These are phyloP conservation scores for Hyperoplus immaculatus DNA, from an alignment of 2,797 vertebrate species.

Conservation along the genomic window DNA sequence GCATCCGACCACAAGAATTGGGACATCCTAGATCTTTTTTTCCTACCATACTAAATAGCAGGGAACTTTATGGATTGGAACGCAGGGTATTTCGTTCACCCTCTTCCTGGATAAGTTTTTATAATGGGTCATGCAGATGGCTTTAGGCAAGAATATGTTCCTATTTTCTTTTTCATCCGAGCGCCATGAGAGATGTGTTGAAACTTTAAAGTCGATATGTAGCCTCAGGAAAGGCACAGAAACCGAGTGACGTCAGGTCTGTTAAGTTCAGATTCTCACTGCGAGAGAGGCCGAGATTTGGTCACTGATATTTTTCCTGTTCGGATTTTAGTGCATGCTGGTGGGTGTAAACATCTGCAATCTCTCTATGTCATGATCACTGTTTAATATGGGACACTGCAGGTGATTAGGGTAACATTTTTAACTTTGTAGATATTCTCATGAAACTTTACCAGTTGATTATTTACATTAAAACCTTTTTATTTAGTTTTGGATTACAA, in stretches of 20 bases:
- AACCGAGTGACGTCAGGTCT: constrained; percentile 70
- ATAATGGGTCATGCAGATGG: constrained; percentile 73
- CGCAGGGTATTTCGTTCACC: constrained; percentile 4
- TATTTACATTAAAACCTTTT: too few species aligned
- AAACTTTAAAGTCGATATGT: constrained; percentile 71
- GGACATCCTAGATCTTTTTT: too few species aligned
- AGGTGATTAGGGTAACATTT: too few species aligned
- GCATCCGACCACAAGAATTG: too few species aligned
- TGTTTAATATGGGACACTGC: too few species aligned
- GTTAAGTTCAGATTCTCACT: constrained; percentile 70
- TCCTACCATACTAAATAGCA: too few species aligned
- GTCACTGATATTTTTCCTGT: constrained; percentile 60
- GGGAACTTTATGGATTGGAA: too few species aligned
- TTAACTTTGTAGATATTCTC: too few species aligned
- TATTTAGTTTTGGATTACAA: too few species aligned
- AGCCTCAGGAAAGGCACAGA: constrained; percentile 71
- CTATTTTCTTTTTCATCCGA: constrained; percentile 43
- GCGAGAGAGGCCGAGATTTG: constrained; percentile 68
- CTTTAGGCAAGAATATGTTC: constrained; percentile 68
- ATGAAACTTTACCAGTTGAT: too few species aligned
- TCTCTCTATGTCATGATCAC: constrained; percentile 36
- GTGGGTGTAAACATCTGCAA: constrained; percentile 54
- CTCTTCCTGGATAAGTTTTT: constrained; percentile 65
- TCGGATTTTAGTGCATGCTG: constrained; percentile 41
- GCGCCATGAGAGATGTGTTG: constrained; percentile 62